phyloP scores from a whole-genome alignment of 2,888 invertebrate genomes.

The Portevinia maculata region DNA sequence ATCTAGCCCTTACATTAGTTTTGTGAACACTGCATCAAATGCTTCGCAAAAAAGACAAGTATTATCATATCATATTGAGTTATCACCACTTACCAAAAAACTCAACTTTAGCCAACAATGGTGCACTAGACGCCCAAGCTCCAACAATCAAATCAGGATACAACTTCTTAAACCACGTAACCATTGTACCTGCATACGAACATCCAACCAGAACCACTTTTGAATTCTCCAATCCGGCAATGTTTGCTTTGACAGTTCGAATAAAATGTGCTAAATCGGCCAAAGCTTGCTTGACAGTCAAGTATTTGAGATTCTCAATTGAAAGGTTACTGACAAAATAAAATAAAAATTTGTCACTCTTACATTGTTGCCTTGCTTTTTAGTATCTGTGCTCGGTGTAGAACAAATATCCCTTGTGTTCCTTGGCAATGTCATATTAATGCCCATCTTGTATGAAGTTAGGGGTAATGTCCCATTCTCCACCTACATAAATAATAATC shows the following conservation, averaged over 20 bases:
- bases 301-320: conserved; percentile 85
- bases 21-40: too few species aligned
- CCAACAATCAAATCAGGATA: conserved; percentile 86
- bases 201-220: conserved; percentile 85
- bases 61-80: too few species aligned
- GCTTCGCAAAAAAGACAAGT: too few species aligned
- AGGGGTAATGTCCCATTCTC: conserved; percentile 87
- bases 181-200: conserved; percentile 88
- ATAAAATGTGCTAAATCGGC: conserved; percentile 88
- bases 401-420: too few species aligned
- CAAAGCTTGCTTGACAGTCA: conserved; percentile 87
- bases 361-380: conserved; percentile 88
- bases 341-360: too few species aligned
- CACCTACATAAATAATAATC: conserved; percentile 87
- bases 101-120: conserved; percentile 86
- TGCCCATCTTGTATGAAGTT: conserved; percentile 85
- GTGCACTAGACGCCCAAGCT: conserved; percentile 87
- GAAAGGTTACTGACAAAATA: conserved; percentile 85
- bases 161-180: too few species aligned
- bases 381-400: conserved; percentile 93
- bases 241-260: conserved; percentile 83
- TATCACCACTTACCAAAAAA: conserved; percentile 83
- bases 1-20: too few species aligned
- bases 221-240: conserved; percentile 80
- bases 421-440: conserved; percentile 85